Evolutionary conservation across 1,140 invertebrate species (phyloP).

Genomic region (Leptopilina boulardi): DNA sequence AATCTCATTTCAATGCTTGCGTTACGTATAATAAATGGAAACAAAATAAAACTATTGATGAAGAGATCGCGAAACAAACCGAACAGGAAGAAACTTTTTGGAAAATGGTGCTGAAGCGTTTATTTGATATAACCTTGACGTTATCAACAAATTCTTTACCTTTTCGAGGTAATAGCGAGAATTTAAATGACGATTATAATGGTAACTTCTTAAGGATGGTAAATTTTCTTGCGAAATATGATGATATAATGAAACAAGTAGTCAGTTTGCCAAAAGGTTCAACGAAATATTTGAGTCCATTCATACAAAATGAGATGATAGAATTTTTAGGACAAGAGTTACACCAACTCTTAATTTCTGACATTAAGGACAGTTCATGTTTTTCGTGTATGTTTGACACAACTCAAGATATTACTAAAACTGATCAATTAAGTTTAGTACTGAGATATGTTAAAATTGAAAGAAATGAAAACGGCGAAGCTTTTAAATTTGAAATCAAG

Average conservation of each 20-base stretch:
- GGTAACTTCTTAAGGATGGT: conserved; percentile 41
- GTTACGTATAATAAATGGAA: conserved; percentile 35
- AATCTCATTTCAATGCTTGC: conserved; percentile 11
- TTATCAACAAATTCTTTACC: conserved; percentile 34
- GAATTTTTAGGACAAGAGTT: conserved; percentile 36
- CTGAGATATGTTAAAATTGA: conserved; percentile 40
- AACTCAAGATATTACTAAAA: conserved; percentile 47
- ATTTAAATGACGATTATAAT: conserved; percentile 34
- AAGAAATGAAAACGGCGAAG: conserved; percentile 35
- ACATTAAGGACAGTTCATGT: conserved; percentile 39
- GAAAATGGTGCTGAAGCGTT: conserved; percentile 27
- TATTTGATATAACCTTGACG: conserved; percentile 39
- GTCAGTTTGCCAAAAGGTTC: conserved; percentile 38
- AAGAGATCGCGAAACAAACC: conserved; percentile 34
- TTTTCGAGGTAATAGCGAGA: conserved; percentile 34
- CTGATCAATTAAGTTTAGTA: conserved; percentile 43
- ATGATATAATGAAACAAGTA: conserved; percentile 36
- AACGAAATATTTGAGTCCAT: conserved; percentile 42
- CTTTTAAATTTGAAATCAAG: conserved; percentile 39
- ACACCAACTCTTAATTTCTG: neutral
- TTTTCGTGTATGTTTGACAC: conserved; percentile 45
- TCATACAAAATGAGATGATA: conserved; percentile 40
- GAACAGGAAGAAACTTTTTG: conserved; percentile 37
- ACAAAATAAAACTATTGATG: conserved; percentile 39
- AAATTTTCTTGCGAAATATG: conserved; percentile 38